A percentile compares a stretch with the other conserved stretches of the same genome.
Evolutionary conservation across 2,888 invertebrate species (phyloP).

Genomic region (Euplagia quadripunctaria): DNA sequence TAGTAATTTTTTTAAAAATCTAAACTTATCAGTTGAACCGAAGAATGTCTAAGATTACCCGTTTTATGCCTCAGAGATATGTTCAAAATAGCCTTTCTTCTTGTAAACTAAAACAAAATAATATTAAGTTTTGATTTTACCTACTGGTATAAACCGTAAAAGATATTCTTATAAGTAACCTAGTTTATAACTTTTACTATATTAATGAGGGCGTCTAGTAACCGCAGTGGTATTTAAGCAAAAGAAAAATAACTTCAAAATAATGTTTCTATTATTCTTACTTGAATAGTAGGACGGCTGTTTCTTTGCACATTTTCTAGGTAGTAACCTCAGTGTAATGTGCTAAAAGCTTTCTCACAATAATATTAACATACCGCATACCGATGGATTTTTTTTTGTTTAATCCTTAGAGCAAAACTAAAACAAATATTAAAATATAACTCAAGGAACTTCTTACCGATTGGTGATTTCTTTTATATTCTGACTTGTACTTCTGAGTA

Average conservation of each 20-base stretch:
- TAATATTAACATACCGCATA: slow-evolving; percentile 26
- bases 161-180: slow-evolving; percentile 31
- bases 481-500: not conserved
- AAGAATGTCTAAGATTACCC: too few species aligned
- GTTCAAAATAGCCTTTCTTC: not conserved
- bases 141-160: slow-evolving; percentile 9
- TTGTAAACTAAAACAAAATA: not conserved
- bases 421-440: not conserved
- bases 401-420: not conserved
- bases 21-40: too few species aligned
- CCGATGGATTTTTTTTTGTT: not conserved
- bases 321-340: slow-evolving; percentile 30
- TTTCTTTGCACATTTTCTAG: slow-evolving; percentile 36
- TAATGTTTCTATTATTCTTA: slow-evolving; percentile 39
- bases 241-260: slow-evolving; percentile 40
- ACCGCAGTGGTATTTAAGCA: slow-evolving; percentile 46
- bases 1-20: too few species aligned
- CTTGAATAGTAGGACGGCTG: slow-evolving; percentile 24
- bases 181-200: slow-evolving; percentile 50
- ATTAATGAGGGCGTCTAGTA: slow-evolving; percentile 29
- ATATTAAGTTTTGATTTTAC: not conserved
- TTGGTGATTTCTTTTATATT: not conserved
- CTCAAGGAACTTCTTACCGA: not conserved
- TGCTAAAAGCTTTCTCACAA: slow-evolving; percentile 33
- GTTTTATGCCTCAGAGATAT: too few species aligned